These are phyloP conservation scores for Sciaenops ocellatus DNA, from an alignment of 2,797 vertebrate species.

Conservation along the genomic window DNA sequence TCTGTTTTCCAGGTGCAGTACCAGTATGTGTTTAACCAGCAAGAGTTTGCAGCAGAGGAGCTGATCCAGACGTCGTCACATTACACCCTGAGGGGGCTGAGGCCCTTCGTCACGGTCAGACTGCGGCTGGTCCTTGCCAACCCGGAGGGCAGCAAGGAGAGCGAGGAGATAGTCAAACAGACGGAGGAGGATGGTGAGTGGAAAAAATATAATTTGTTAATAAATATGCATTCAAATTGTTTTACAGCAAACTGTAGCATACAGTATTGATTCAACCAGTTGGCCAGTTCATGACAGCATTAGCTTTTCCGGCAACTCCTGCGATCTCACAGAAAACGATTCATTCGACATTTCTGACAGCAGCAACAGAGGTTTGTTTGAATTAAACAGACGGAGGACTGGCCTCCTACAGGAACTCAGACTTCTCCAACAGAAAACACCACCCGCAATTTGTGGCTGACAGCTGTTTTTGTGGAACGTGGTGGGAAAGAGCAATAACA, in stretches of 20 bases:
- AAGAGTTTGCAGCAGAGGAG: slow-evolving; percentile 93
- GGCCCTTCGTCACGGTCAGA: slow-evolving; percentile 94
- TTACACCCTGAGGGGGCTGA: slow-evolving; percentile 92
- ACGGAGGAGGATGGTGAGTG: slow-evolving; percentile 93
- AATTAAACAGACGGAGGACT: background rate
- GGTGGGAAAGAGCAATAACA: too few species aligned
- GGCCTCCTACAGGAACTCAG: background rate
- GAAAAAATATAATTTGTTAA: background rate
- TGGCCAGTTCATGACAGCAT: background rate
- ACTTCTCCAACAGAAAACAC: background rate
- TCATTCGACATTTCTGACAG: slow-evolving; percentile 16
- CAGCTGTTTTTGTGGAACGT: background rate
- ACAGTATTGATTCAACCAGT: background rate
- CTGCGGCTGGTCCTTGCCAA: slow-evolving; percentile 93
- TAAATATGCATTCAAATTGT: background rate
- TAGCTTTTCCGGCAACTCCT: background rate
- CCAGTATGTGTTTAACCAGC: slow-evolving; percentile 95
- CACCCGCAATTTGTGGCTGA: slow-evolving; percentile 17
- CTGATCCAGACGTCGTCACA: slow-evolving; percentile 95
- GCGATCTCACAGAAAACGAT: background rate
- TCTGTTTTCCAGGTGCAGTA: slow-evolving; percentile 87
- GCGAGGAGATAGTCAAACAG: slow-evolving; percentile 95
- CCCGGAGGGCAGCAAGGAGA: slow-evolving; percentile 95
- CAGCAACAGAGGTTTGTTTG: background rate
- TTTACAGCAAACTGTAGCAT: background rate